Evolutionary conservation across 2,797 vertebrate species (phyloP).

Genomic region (Eidolon dupreanum): DNA sequence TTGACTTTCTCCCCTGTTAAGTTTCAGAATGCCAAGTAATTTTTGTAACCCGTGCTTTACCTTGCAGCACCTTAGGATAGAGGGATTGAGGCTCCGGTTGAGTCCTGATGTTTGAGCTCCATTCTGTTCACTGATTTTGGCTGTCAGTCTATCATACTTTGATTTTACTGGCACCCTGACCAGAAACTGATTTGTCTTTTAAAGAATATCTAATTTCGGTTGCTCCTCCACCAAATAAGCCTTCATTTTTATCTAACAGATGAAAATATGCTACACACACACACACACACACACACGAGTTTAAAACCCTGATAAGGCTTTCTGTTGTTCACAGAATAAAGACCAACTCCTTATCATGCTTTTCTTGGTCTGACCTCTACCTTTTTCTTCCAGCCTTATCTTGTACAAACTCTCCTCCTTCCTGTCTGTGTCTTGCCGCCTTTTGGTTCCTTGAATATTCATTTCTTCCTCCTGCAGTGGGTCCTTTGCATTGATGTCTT

Average conservation of each 20-base stretch:
- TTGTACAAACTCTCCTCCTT: neutral
- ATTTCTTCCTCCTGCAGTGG: neutral
- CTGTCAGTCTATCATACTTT: neutral
- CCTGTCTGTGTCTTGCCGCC: neutral
- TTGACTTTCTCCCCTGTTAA: constrained; percentile 36
- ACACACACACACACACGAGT: no score
- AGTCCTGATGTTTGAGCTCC: neutral
- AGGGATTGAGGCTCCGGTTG: neutral
- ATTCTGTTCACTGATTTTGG: constrained; percentile 8
- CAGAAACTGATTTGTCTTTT: constrained; percentile 48
- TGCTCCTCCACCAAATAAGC: constrained; percentile 35
- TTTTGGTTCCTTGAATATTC: neutral
- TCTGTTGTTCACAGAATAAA: constrained; percentile 15
- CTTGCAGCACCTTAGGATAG: neutral
- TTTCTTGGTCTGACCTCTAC: neutral
- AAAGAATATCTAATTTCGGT: constrained; percentile 33
- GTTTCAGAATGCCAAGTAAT: constrained; percentile 7
- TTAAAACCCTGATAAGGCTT: neutral
- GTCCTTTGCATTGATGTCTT: constrained; percentile 17
- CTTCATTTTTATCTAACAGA: constrained; percentile 40
- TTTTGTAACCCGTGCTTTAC: neutral
- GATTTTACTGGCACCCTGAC: constrained; percentile 50
- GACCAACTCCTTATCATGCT: neutral
- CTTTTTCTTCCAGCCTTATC: neutral
- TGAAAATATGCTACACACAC: neutral